Percentiles rank a stretch among this genome's conserved stretches.
phyloP scores from a whole-genome alignment of 2,113 vertebrate genomes.

The Plestiodon gilberti region DNA sequence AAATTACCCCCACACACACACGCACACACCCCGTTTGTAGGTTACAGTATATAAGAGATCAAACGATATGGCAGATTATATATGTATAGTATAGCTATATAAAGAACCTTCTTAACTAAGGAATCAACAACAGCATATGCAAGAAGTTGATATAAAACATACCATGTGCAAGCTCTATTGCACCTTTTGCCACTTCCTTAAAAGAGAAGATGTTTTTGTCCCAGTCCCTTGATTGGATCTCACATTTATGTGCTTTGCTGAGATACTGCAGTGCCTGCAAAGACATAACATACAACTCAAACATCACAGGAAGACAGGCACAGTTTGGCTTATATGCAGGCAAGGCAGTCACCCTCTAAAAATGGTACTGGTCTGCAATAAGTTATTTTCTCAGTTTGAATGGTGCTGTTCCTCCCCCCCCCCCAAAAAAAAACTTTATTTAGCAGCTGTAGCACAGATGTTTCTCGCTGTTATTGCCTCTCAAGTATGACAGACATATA shows the following conservation, averaged over 20 bases:
- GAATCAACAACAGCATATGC: background rate
- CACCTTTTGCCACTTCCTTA: constrained; percentile 85
- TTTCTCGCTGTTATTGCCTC: constrained; percentile 36
- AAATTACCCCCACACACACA: background rate
- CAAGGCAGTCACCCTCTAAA: background rate
- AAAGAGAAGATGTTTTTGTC: constrained; percentile 87
- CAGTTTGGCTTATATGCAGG: constrained; percentile 21
- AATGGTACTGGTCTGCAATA: constrained; percentile 21
- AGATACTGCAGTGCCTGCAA: constrained; percentile 91
- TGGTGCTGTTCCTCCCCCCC: constrained; percentile 3
- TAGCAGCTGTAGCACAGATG: constrained; percentile 73
- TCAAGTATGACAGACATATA: constrained; percentile 55
- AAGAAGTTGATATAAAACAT: constrained; percentile 48
- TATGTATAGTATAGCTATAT: background rate
- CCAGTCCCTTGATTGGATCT: constrained; percentile 87
- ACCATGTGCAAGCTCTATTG: constrained; percentile 86
- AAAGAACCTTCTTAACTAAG: constrained; percentile 29
- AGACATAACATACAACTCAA: constrained; percentile 29
- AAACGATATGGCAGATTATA: background rate
- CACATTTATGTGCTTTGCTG: constrained; percentile 91
- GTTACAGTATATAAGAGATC: constrained; percentile 20
- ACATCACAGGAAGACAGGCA: constrained; percentile 11
- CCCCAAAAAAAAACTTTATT: background rate
- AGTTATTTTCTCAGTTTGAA: constrained; percentile 25
- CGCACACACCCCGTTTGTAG: too few relatives aligned